Evolutionary conservation across 2,888 invertebrate genomes (phyloP), one percentile per base, ranked within the genome.

Genomic region (Crepidodera aurea): DNA sequence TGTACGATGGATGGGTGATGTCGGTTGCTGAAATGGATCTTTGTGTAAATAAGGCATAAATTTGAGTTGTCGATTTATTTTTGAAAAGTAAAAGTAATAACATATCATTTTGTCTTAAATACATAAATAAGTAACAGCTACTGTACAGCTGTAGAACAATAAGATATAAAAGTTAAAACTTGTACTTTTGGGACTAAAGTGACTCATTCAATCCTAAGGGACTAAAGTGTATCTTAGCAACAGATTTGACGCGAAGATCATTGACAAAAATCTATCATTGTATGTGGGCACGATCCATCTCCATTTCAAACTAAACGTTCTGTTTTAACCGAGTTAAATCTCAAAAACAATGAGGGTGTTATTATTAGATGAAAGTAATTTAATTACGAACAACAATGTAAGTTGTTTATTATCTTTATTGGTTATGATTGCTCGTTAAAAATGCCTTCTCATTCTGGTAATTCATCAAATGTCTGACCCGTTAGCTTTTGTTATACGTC

Each of bases 231-330:
- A n/a, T n/a, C n/a, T n/a, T n/a, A n/a, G n/a, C n/a, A n/a, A n/a
- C n/a, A n/a, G n/a, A n/a, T n/a, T n/a, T n/a, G n/a, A n/a, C n/a
- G n/a, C n/a, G n/a, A n/a, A n/a, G n/a, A n/a, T n/a, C n/a, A n/a
- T n/a, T n/a, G n/a, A n/a, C n/a, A n/a, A n/a, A n/a, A n/a, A n/a
- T n/a, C n/a, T n/a, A n/a, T n/a, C n/a, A n/a, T n/a, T n/a, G n/a
- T n/a, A 72, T 74, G 73, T 71, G 74, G 74, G 73, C 68, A 72
- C 70, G 64, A 73, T 73, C 72, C 71, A 68, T 74, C 73, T 72
- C 74, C 73, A 72, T 74, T 74, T 71, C 60, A 65, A 16, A 13
- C 2, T 7, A n/a, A n/a, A 13, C 16, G 10, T 16, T 10, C 5
- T 64, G 65, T 70, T 71, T 70, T 69, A 68, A 65, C 66, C 62